phyloP scores from a whole-genome alignment of 2,888 invertebrate species.

The Tenodera sinensis region DNA sequence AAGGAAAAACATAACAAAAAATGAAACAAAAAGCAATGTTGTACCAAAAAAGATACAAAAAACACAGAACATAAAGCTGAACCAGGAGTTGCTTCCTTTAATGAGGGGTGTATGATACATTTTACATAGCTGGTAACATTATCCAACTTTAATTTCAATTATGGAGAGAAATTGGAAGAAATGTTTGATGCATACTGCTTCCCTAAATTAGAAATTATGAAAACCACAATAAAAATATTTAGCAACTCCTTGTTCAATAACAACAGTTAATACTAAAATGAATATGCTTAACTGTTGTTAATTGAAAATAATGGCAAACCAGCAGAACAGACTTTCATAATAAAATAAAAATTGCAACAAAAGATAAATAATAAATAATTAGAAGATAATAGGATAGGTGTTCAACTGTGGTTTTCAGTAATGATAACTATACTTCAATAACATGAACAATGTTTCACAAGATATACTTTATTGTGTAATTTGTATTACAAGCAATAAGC shows the following conservation, averaged over 20 bases:
- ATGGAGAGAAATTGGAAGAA: neutral
- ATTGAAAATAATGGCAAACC: slow-evolving; percentile 44
- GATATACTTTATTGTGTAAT: slow-evolving; percentile 27
- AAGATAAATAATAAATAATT: slow-evolving; percentile 15
- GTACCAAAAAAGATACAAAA: slow-evolving; percentile 13
- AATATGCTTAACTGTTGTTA: neutral
- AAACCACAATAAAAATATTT: neutral
- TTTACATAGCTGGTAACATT: neutral
- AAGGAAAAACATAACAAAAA: slow-evolving; percentile 27
- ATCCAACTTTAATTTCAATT: neutral
- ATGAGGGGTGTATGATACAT: neutral
- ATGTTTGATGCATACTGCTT: neutral
- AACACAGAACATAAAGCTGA: neutral
- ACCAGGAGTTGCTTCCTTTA: neutral
- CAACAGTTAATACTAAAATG: neutral
- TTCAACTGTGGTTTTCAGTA: neutral
- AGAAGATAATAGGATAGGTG: neutral
- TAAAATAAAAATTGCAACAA: slow-evolving; percentile 23
- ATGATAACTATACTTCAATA: neutral
- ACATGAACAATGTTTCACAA: slow-evolving; percentile 20
- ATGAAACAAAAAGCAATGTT: slow-evolving; percentile 13
- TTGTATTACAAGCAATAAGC: slow-evolving; percentile 31
- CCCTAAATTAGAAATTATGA: neutral
- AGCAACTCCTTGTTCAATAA: neutral
- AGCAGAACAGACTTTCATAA: slow-evolving; percentile 33